These are phyloP conservation scores for Entomobrya multifasciata DNA, from an alignment of 2,888 invertebrate genomes.

Conservation along the genomic window DNA sequence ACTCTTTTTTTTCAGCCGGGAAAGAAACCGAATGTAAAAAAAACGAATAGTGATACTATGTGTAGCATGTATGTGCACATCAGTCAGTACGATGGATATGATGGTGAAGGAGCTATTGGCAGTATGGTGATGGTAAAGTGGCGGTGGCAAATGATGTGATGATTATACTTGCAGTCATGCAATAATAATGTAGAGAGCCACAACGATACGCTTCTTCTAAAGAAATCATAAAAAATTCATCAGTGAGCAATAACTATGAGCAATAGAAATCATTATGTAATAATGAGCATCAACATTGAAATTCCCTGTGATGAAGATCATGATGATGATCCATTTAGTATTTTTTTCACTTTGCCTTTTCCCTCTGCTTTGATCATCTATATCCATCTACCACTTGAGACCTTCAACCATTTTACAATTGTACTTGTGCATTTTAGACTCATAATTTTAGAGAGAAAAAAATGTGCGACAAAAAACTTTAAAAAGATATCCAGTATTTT, in stretches of 20 bases:
- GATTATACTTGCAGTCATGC: slow-evolving; percentile 21
- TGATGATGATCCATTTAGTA: neutral
- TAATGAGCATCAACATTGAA: neutral
- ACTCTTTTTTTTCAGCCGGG: slow-evolving; percentile 25
- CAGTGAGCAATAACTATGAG: slow-evolving; percentile 37
- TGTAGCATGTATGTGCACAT: neutral
- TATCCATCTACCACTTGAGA: neutral
- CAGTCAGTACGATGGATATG: too few species aligned
- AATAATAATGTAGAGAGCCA: neutral
- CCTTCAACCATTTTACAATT: neutral
- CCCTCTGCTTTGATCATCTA: slow-evolving; percentile 13
- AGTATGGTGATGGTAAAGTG: neutral
- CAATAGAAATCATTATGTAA: too few species aligned
- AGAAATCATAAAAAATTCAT: slow-evolving; percentile 34
- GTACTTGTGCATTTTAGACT: neutral
- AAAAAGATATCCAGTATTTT: slow-evolving; percentile 22
- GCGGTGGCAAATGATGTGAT: slow-evolving; percentile 27
- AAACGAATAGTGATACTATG: neutral
- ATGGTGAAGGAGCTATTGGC: too few species aligned
- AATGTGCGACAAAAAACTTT: neutral
- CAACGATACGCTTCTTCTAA: neutral
- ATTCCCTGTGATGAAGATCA: neutral
- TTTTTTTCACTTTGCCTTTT: neutral
- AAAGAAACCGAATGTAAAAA: neutral
- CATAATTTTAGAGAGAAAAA: neutral